Evolutionary conservation across 2,888 invertebrate genomes (phyloP).

Genomic region (Ophioninae sp.): DNA sequence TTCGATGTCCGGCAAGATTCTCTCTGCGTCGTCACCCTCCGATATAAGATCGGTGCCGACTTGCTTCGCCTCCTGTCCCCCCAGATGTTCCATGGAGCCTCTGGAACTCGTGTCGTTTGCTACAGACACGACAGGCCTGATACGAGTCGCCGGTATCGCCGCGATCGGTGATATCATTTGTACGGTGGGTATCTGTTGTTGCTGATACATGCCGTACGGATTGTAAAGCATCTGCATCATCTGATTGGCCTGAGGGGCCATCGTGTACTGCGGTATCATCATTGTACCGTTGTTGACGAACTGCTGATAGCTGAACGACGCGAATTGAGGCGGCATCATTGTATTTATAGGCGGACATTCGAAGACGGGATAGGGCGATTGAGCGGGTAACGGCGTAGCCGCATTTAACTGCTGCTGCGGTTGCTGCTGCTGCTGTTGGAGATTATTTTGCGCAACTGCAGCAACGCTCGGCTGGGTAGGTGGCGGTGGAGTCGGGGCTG

Average conservation of each 20-base stretch:
- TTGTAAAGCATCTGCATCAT: constrained; percentile 82
- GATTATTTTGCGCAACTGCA: constrained; percentile 77
- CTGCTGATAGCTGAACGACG: constrained; percentile 83
- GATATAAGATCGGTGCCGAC: constrained; percentile 69
- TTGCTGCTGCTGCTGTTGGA: background rate
- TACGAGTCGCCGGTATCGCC: constrained; percentile 76
- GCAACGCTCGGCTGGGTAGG: constrained; percentile 78
- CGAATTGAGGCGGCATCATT: constrained; percentile 79
- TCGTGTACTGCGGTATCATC: constrained; percentile 82
- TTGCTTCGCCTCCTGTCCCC: constrained; percentile 69
- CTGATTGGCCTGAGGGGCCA: constrained; percentile 82
- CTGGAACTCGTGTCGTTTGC: constrained; percentile 65
- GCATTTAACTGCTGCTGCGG: constrained; percentile 48
- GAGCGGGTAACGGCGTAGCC: constrained; percentile 70
- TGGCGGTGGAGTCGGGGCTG: constrained; percentile 78
- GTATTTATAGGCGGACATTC: constrained; percentile 78
- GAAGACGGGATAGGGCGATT: constrained; percentile 77
- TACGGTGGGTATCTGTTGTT: constrained; percentile 82
- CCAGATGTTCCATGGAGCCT: constrained; percentile 65
- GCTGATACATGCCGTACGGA: constrained; percentile 83
- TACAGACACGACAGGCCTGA: constrained; percentile 71
- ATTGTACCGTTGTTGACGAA: constrained; percentile 83
- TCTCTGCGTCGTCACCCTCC: constrained; percentile 68
- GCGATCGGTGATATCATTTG: constrained; percentile 82
- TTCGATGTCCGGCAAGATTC: constrained; percentile 73